A percentile compares a stretch with the other conserved stretches of the same genome.
These are phyloP conservation scores for Metridium senile DNA, from an alignment of 92 coral and sea anemone genomes.

Conservation along the genomic window DNA sequence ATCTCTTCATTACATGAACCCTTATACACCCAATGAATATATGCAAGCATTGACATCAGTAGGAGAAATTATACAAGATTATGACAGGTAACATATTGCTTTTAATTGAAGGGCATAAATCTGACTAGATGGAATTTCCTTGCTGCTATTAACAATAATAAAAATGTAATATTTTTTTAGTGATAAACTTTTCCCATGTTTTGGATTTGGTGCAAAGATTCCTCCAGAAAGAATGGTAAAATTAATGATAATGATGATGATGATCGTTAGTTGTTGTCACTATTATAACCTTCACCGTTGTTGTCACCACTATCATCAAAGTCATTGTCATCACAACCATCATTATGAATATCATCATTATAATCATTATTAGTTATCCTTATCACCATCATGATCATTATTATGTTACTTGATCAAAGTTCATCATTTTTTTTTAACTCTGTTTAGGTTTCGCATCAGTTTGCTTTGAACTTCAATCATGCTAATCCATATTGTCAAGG, in stretches of 20 bases:
- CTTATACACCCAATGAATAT: constrained; percentile 94
- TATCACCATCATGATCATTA: too few relatives aligned
- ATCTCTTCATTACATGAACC: constrained; percentile 94
- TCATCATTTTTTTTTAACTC: not conserved
- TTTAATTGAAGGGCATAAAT: too few relatives aligned
- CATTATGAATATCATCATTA: too few relatives aligned
- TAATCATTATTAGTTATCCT: too few relatives aligned
- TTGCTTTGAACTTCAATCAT: constrained; percentile 91
- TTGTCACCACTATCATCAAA: too few relatives aligned
- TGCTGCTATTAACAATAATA: too few relatives aligned
- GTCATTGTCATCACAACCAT: too few relatives aligned
- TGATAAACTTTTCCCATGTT: constrained; percentile 91
- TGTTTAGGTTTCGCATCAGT: constrained; percentile 93
- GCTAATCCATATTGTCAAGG: constrained; percentile 93
- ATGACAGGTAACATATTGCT: constrained; percentile 70
- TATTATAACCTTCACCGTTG: too few relatives aligned
- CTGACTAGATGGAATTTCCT: too few relatives aligned
- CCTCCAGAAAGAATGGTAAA: constrained; percentile 82
- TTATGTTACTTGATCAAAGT: too few relatives aligned
- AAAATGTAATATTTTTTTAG: constrained; percentile 17
- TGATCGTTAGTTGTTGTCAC: too few relatives aligned
- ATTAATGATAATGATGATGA: not conserved
- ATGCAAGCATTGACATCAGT: constrained; percentile 91
- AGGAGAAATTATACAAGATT: constrained; percentile 94
- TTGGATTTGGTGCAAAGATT: constrained; percentile 98